These are phyloP conservation scores for Drosophila parvula DNA, from an alignment of 1,140 invertebrate genomes.

Conservation along the genomic window DNA sequence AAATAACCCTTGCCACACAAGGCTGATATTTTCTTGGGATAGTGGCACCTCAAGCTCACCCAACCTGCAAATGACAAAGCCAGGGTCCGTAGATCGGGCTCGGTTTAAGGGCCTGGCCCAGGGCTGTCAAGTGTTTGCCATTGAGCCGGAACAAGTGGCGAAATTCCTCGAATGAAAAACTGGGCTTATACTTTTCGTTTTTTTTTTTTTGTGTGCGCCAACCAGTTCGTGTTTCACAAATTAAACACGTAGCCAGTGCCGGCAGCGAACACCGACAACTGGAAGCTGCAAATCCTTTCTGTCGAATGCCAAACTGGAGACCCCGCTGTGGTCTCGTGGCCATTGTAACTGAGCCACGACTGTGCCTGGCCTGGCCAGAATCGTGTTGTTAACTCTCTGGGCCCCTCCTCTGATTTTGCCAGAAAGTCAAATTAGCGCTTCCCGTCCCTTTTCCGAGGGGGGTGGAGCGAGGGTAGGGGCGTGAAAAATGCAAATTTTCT, in stretches of 20 bases:
- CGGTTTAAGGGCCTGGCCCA: constrained; percentile 10
- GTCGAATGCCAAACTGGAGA: constrained; percentile 45
- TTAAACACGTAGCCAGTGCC: constrained; percentile 60
- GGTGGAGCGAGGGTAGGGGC: too few relatives aligned
- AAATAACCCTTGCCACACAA: too few relatives aligned
- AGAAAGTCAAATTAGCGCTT: constrained; percentile 60
- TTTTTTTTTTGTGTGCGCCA: constrained; percentile 9
- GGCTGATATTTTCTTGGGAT: background rate
- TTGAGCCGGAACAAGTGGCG: constrained; percentile 37
- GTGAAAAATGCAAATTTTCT: constrained; percentile 68
- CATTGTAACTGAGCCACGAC: constrained; percentile 38
- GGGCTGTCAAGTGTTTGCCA: constrained; percentile 49
- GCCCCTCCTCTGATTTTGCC: background rate
- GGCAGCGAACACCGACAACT: constrained; percentile 16
- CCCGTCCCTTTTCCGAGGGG: background rate
- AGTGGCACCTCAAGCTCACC: constrained; percentile 16
- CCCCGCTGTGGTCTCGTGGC: constrained; percentile 34
- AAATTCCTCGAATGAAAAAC: constrained; percentile 17
- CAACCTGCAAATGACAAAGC: constrained; percentile 36
- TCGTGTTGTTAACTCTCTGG: constrained; percentile 61
- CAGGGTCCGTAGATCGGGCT: constrained; percentile 8
- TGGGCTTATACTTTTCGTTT: background rate
- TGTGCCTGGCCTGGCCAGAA: constrained; percentile 19
- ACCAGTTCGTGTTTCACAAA: constrained; percentile 66
- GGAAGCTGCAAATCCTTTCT: constrained; percentile 47